These are phyloP conservation scores for Steatocranus sp. DNA, from an alignment of 2,797 vertebrate genomes.

Conservation along the genomic window DNA sequence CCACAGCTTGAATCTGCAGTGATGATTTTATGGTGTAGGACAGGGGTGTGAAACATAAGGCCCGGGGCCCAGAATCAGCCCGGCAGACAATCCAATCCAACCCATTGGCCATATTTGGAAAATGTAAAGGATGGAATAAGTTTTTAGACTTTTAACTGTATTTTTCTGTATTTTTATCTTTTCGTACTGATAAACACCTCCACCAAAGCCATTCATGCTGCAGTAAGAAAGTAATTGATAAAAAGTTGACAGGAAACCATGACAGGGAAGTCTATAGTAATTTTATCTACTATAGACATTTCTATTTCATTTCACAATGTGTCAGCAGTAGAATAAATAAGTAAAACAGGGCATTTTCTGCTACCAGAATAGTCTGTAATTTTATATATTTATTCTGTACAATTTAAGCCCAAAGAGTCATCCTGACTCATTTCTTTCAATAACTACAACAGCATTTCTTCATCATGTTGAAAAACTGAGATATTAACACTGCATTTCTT, in stretches of 20 bases:
- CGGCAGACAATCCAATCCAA: background rate
- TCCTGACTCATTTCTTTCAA: background rate
- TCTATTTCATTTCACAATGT: background rate
- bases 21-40: background rate
- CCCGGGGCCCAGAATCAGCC: background rate
- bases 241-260: background rate
- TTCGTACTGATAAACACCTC: background rate
- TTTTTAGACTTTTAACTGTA: background rate
- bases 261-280: background rate
- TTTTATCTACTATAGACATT: background rate
- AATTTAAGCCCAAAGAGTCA: background rate
- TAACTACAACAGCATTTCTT: background rate
- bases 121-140: background rate
- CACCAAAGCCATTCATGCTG: background rate
- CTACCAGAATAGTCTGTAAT: background rate
- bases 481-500: background rate
- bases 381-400: background rate
- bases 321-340: background rate
- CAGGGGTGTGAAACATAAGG: background rate
- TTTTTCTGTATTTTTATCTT: no score
- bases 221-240: background rate
- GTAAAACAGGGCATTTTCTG: background rate
- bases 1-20: background rate
- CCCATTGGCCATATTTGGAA: background rate
- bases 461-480: background rate